phyloP scores from a whole-genome alignment of 1,140 invertebrate species.

The Pachyrhynchus sulphureomaculatus region DNA sequence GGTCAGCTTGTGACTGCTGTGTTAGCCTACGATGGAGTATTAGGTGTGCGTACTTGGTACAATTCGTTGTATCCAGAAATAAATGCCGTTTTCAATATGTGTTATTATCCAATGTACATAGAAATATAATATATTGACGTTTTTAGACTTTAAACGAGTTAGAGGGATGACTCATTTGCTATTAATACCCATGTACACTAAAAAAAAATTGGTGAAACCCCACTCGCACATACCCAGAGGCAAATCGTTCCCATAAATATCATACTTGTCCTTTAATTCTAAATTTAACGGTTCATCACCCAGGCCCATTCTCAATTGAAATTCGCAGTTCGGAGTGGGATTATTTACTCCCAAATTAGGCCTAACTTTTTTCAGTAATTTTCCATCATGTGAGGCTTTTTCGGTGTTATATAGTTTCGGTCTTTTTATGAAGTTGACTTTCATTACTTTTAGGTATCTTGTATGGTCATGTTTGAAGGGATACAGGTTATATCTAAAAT shows the following conservation, averaged over 20 bases:
- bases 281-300: slow-evolving; percentile 5
- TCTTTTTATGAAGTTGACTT: slow-evolving; percentile 26
- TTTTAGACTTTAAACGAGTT: too few species aligned
- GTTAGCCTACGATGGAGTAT: too few species aligned
- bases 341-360: neutral
- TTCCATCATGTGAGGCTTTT: slow-evolving; percentile 30
- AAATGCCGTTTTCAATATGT: too few species aligned
- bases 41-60: too few species aligned
- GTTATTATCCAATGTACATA: too few species aligned
- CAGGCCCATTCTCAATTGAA: neutral
- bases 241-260: slow-evolving; percentile 16
- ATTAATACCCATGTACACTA: too few species aligned
- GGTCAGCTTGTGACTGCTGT: too few species aligned
- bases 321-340: neutral
- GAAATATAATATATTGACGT: too few species aligned
- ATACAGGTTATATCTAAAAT: slow-evolving; percentile 31
- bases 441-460: slow-evolving; percentile 33
- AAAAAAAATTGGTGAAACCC: too few species aligned
- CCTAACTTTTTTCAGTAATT: slow-evolving; percentile 8
- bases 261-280: slow-evolving; percentile 19
- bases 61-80: too few species aligned
- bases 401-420: slow-evolving; percentile 28
- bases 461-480: slow-evolving; percentile 34
- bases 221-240: slow-evolving; percentile 21
- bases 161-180: too few species aligned